Evolutionary conservation across 2,113 vertebrate species (phyloP), one percentile per base, ranked within the genome.

Genomic region (Elaphurus davidianus): DNA sequence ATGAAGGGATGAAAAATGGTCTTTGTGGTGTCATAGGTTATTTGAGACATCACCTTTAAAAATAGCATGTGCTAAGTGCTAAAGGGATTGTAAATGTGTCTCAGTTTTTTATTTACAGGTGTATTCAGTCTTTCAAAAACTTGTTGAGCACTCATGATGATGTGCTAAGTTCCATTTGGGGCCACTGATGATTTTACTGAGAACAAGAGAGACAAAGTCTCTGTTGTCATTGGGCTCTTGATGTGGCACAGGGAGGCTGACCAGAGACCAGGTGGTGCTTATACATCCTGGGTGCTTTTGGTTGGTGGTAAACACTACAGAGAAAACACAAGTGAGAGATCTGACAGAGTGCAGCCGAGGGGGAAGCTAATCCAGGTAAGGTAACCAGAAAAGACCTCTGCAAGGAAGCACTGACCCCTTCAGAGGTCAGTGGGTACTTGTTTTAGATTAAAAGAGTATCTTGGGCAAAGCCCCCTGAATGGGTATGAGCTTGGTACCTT

Each of bases 271-370:
- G 16, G 6, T 2, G 6, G 23, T 1, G 7, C 28, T 79, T 2
- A 7, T 10, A 30, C 19, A 85, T 27, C 16, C 25, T 8, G 14
- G 81, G 43, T 13, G 21, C 28, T 28, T 60, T 36, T 10, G 16
- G 25, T n/a, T 11, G 17, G 47, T 43, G n/a, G 43, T 1, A 45
- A 67, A 83, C 6, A 15, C 60, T 43, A 43, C 16, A 19, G 40
- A 62, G 55, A 47, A 81, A 45, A 36, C 8, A 45, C 14, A 76
- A 33, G 47, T 1, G 7, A 79, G 40, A 33, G 30, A 13, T 7
- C 27, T 23, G 27, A 14, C 25, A 47, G 83, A 86, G 15, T 0
- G 5, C 28, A n/a, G 89, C 52, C 0, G 0, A 11, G 25, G 4
- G 64, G 23, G 52, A 36, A 79, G 52, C 55, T 76, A 8, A 43